Evolutionary conservation across 2,797 vertebrate genomes (phyloP), one percentile per base, ranked within the genome.

Genomic region (Etheostoma perlongum): DNA sequence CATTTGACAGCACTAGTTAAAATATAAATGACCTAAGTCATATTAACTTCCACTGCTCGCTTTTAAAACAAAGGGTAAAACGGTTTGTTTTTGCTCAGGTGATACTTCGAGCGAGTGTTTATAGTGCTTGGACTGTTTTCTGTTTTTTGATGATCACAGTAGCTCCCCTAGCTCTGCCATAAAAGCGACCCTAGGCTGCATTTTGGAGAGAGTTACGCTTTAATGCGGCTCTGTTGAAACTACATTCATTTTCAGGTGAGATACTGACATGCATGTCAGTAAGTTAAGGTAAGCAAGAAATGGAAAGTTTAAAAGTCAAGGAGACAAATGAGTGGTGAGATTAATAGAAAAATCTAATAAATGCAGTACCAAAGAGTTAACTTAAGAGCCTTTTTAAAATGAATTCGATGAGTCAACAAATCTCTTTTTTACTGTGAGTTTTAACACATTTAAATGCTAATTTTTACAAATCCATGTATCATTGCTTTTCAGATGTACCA

Each of bases 361-460:
- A 67, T 2, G 2, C 25, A 27, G 2, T 2, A 48, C 5, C 4
- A 36, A 55, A 33, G 21, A 33, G 23, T 30, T 5, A 30, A 46
- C 16, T 44, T 12, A 18, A 62, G 18, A 33, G 9, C 18, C 10
- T 48, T 48, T 47, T 63, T 48, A 11, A 40, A 51, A 23, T 12
- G 4, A 40, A 53, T 66, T 67, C 40, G 13, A 14, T 18, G 48
- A 66, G 18, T 66, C 49, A 23, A 25, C 53, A 33, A 66, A 7
- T 23, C 33, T 1, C 2, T 49, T 42, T 25, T 53, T 18, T 6
- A 52, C n/a, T 54, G n/a, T 14, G 6, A 2, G 16, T 12, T 58
- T 70, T 25, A n/a, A 52, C 23, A n/a, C 27, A 23, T 64, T 72
- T 64, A 72, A 72, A 73, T 36, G n/a, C 51, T 57, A 19, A 25